Conservation (phyloP, 2,113 vertebrate species). For the Danio rerio region DNA sequence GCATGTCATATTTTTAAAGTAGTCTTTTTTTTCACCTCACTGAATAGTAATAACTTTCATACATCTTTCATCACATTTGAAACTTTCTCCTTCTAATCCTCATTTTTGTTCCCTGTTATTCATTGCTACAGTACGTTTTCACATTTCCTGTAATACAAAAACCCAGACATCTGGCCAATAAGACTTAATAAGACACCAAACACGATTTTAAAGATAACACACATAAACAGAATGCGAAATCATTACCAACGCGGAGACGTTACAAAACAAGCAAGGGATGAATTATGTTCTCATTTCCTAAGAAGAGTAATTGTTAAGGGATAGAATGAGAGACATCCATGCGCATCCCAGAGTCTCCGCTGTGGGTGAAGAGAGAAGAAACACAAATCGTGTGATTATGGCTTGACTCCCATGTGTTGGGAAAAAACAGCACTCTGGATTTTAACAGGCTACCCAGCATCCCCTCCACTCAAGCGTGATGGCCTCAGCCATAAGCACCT, state of each 20-base stretch:
- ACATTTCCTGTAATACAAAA: conserved; percentile 2
- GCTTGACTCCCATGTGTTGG: conserved; percentile 29
- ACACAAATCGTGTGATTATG: conserved; percentile 34
- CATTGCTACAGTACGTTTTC: neutral
- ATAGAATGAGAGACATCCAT: conserved; percentile 16
- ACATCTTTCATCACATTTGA: neutral
- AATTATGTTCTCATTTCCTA: neutral
- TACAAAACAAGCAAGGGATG: neutral
- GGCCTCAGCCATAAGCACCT: conserved; percentile 32
- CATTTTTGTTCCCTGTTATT: neutral
- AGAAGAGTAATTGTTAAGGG: conserved; percentile 8
- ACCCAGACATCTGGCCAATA: neutral
- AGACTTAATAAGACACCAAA: neutral
- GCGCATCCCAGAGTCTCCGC: conserved; percentile 11
- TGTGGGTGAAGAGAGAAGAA: conserved; percentile 7
- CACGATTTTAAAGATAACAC: neutral
- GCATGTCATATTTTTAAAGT: neutral
- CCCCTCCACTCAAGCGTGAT: conserved; percentile 33
- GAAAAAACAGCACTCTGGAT: conserved; percentile 29
- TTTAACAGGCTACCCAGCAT: conserved; percentile 30
- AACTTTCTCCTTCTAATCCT: neutral
- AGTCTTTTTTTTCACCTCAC: neutral
- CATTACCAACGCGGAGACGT: neutral
- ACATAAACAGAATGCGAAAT: neutral
- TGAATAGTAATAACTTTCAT: neutral